Evolutionary conservation across 2,797 vertebrate genomes (phyloP).

Genomic region (Novumbra hubbsi): DNA sequence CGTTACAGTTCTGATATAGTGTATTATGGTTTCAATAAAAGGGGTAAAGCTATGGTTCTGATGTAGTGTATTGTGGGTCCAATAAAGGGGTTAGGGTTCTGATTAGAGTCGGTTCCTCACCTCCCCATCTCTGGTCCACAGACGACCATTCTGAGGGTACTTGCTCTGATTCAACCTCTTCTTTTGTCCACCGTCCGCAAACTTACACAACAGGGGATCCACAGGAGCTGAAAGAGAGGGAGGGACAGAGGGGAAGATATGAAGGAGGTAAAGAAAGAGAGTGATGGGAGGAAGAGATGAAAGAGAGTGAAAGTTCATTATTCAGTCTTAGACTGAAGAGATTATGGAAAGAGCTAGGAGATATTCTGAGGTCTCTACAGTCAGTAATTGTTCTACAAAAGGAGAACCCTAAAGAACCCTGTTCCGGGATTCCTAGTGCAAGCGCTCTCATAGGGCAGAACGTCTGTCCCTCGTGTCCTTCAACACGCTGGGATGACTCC

Average conservation of each 20-base stretch:
- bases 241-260: not conserved
- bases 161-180: slow-evolving; percentile 98
- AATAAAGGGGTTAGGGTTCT: not conserved
- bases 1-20: too few species aligned
- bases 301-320: not conserved
- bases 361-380: not conserved
- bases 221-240: slow-evolving; percentile 81
- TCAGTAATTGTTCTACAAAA: not conserved
- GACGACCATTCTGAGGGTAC: slow-evolving; percentile 95
- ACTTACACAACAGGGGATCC: slow-evolving; percentile 98
- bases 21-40: too few species aligned
- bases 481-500: not conserved
- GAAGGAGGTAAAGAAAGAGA: slow-evolving; percentile 16
- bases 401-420: not conserved
- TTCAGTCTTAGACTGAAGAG: not conserved
- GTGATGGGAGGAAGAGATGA: slow-evolving; percentile 40
- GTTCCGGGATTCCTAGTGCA: not conserved
- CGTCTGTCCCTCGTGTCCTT: not conserved
- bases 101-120: slow-evolving; percentile 70
- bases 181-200: slow-evolving; percentile 98
- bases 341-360: not conserved
- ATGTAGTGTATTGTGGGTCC: slow-evolving; percentile 14
- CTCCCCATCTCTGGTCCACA: slow-evolving; percentile 97
- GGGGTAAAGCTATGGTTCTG: not conserved
- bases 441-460: not conserved